Conservation (phyloP, 2,888 invertebrate species). For the Drosophila monieri region DNA sequence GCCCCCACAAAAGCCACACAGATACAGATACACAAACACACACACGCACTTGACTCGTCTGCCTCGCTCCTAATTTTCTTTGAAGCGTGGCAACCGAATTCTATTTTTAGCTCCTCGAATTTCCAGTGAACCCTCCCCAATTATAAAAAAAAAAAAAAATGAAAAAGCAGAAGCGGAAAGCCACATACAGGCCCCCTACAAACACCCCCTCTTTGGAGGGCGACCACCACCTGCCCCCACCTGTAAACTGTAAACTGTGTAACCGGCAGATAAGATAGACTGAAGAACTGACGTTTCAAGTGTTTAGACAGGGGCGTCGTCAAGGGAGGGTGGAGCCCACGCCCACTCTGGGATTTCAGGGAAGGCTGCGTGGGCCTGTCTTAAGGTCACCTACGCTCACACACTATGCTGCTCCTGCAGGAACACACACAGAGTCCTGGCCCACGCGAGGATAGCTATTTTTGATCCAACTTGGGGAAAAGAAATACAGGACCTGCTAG, state of each 20-base stretch:
- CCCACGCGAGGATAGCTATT: slow-evolving; percentile 32
- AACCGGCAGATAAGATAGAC: slow-evolving; percentile 31
- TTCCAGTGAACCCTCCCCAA: slow-evolving; percentile 14
- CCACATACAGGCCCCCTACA: slow-evolving; percentile 11
- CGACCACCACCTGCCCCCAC: slow-evolving; percentile 28
- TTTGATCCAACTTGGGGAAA: not conserved
- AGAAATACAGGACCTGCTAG: not conserved
- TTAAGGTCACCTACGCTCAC: slow-evolving; percentile 51
- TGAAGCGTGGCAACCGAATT: slow-evolving; percentile 43
- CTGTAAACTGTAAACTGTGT: slow-evolving; percentile 21
- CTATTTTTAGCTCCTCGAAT: slow-evolving; percentile 38
- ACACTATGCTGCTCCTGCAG: not conserved
- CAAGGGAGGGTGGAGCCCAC: slow-evolving; percentile 7
- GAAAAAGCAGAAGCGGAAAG: slow-evolving; percentile 27
- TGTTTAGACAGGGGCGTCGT: slow-evolving; percentile 33
- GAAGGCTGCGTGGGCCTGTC: slow-evolving; percentile 55
- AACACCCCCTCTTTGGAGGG: too few species aligned
- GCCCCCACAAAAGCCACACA: slow-evolving; percentile 4
- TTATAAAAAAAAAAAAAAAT: not conserved
- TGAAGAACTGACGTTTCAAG: slow-evolving; percentile 57
- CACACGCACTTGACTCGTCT: slow-evolving; percentile 44
- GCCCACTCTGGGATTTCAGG: slow-evolving; percentile 22
- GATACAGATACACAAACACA: slow-evolving; percentile 3
- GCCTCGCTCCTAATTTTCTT: slow-evolving; percentile 41
- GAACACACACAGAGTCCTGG: slow-evolving; percentile 19